Percentiles rank a stretch among this genome's conserved stretches.
These are phyloP conservation scores for Apogon talboti DNA, from an alignment of 2,797 vertebrate genomes.

Conservation along the genomic window DNA sequence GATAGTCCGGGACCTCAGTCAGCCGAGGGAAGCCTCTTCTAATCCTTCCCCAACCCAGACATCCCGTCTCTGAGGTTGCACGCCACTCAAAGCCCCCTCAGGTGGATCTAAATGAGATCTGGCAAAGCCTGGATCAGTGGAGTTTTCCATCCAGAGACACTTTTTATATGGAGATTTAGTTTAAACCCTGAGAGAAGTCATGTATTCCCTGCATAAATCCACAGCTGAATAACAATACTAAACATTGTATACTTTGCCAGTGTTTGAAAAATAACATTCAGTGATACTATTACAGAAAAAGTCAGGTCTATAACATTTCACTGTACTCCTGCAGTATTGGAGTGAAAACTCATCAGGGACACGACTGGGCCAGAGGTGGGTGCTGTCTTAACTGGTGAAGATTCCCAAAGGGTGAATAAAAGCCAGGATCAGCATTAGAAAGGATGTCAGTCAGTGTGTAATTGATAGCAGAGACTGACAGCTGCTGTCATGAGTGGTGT, in stretches of 20 bases:
- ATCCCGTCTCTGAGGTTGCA: conserved; percentile 65
- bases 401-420: conserved; percentile 48
- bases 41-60: conserved; percentile 73
- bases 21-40: conserved; percentile 58
- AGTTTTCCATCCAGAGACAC: conserved; percentile 54
- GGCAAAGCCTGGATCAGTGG: conserved; percentile 75
- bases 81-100: conserved; percentile 60
- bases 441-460: conserved; percentile 58
- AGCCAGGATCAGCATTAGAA: conserved; percentile 18
- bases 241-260: not conserved
- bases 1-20: conserved; percentile 40
- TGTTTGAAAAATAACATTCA: not conserved
- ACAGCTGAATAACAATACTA: conserved; percentile 14
- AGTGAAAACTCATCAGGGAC: not conserved
- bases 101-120: conserved; percentile 80
- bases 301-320: not conserved
- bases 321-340: not conserved
- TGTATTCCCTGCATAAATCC: conserved; percentile 29
- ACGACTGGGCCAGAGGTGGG: conserved; percentile 12
- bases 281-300: conserved; percentile 5
- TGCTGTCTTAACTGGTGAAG: conserved; percentile 12
- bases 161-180: conserved; percentile 60
- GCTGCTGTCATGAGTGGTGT: conserved; percentile 66
- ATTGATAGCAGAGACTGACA: conserved; percentile 65
- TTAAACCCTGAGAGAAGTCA: conserved; percentile 44